Evolutionary conservation across 2,113 vertebrate genomes (phyloP).

Genomic region (Otus sunia): DNA sequence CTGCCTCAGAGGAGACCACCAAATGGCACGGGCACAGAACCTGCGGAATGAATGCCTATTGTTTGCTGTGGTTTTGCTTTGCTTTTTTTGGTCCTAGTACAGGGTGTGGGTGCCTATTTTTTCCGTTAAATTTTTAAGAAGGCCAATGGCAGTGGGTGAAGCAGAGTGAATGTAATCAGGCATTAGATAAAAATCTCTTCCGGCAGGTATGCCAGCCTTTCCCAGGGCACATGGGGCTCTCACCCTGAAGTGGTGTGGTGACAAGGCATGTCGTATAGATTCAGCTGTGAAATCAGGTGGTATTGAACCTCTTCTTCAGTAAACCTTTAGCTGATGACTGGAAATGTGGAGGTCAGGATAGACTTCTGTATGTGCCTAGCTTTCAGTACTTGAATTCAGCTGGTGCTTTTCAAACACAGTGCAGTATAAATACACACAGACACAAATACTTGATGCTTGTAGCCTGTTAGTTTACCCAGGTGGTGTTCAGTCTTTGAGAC

Average conservation of each 20-base stretch:
- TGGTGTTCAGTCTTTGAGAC: neutral
- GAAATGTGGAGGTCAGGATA: neutral
- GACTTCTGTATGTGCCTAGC: neutral
- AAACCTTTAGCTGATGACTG: neutral
- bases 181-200: neutral
- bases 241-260: neutral
- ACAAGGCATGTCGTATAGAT: neutral
- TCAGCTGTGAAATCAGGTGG: neutral
- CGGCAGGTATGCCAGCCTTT: neutral
- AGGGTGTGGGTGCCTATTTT: constrained; percentile 45
- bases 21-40: neutral
- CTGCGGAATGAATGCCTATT: constrained; percentile 54
- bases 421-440: neutral
- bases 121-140: constrained; percentile 38
- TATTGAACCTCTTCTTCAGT: neutral
- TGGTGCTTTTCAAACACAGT: neutral
- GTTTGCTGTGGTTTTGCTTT: constrained; percentile 10
- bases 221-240: neutral
- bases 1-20: neutral
- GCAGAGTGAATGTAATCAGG: neutral
- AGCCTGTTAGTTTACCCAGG: neutral
- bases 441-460: neutral
- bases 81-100: neutral
- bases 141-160: neutral
- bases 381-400: neutral